Evolutionary conservation across 64 coral and sea anemone genomes (phyloP).

Genomic region (Montipora cactus): DNA sequence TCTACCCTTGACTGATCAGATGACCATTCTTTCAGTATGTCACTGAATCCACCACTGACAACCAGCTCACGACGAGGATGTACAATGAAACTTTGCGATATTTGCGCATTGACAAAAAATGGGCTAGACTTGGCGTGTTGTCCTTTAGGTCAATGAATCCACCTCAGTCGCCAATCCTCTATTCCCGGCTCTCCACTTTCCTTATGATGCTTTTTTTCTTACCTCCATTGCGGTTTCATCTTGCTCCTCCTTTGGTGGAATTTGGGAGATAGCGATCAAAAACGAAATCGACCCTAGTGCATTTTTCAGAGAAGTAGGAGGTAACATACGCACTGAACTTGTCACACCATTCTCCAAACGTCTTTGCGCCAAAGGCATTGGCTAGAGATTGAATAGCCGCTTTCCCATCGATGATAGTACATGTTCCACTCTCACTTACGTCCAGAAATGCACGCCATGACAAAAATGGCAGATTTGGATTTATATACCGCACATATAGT

Average conservation of each 20-base stretch:
- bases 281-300: constrained; percentile 59
- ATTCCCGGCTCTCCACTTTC: constrained; percentile 39
- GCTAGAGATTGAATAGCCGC: constrained; percentile 60
- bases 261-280: constrained; percentile 66
- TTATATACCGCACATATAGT: too few relatives aligned
- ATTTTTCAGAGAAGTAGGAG: constrained; percentile 55
- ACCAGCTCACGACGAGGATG: constrained; percentile 35
- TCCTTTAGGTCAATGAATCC: constrained; percentile 54
- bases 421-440: not conserved
- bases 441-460: too few relatives aligned
- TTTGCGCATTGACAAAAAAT: constrained; percentile 41
- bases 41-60: constrained; percentile 64
- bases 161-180: constrained; percentile 57
- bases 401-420: constrained; percentile 72
- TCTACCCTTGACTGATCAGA: constrained; percentile 8
- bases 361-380: constrained; percentile 46
- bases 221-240: constrained; percentile 15
- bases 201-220: constrained; percentile 45
- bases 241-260: constrained; percentile 53
- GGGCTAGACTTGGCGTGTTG: constrained; percentile 59
- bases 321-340: constrained; percentile 14
- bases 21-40: constrained; percentile 39
- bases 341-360: constrained; percentile 67
- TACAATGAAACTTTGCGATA: constrained; percentile 17
- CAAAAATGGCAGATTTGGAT: too few relatives aligned